Conservation (phyloP, 2,113 vertebrate species). For the Tetrax tetrax region DNA sequence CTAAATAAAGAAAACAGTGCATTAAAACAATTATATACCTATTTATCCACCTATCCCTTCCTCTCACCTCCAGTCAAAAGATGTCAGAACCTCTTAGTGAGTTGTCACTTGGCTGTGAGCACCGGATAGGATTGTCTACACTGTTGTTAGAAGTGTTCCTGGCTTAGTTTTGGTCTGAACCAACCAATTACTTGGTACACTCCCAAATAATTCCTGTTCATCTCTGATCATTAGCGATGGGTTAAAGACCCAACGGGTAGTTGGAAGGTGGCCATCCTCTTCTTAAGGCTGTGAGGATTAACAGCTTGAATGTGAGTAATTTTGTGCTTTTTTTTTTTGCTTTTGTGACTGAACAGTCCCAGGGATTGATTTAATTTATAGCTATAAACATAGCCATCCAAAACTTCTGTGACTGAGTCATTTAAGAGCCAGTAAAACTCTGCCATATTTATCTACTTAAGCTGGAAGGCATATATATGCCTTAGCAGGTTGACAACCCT, state of each 20-base stretch:
- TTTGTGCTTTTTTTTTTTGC: neutral
- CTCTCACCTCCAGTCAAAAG: neutral
- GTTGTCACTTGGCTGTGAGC: no score
- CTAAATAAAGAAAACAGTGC: neutral
- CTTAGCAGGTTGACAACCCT: neutral
- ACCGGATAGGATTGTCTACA: no score
- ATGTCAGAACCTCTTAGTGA: neutral
- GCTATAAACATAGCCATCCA: neutral
- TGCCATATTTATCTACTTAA: neutral
- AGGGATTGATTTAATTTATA: neutral
- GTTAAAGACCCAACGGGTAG: neutral
- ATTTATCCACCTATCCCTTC: neutral
- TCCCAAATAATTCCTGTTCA: neutral
- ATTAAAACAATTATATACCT: neutral
- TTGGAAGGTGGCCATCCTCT: neutral
- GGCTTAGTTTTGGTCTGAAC: neutral
- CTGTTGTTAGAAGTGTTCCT: neutral
- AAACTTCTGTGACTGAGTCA: neutral
- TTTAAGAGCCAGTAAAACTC: neutral
- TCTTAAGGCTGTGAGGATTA: neutral
- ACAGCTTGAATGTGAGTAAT: neutral
- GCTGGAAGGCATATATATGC: neutral
- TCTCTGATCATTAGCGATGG: rapidly evolving
- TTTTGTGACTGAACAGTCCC: neutral
- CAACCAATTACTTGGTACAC: neutral